Evolutionary conservation across 2,797 vertebrate genomes (phyloP).

Genomic region (Picus viridis): DNA sequence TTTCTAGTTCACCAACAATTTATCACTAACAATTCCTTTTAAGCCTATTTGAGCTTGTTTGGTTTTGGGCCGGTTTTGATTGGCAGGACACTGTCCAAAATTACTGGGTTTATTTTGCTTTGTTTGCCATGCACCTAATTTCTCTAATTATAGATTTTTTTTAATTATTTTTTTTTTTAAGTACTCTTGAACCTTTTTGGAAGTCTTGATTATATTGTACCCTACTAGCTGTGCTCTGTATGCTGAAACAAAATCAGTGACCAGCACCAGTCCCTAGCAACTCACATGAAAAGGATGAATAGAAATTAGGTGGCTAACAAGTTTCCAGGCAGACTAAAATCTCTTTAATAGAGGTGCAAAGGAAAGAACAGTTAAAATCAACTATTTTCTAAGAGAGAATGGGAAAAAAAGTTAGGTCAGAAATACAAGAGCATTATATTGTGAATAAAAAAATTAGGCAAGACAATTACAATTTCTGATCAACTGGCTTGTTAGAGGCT

Average conservation of each 20-base stretch:
- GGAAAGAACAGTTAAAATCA: neutral
- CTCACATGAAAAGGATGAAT: neutral
- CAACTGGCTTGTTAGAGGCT: neutral
- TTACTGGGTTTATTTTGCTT: neutral
- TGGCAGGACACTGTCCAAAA: neutral
- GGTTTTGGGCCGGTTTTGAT: neutral
- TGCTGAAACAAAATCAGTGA: neutral
- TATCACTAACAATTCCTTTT: neutral
- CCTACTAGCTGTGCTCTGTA: neutral
- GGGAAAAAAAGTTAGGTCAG: neutral
- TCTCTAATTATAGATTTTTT: neutral
- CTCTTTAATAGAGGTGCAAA: neutral
- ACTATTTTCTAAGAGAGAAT: neutral
- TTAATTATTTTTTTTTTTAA: neutral
- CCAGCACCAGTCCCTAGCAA: neutral
- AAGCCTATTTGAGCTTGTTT: neutral
- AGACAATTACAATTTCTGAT: neutral
- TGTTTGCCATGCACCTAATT: neutral
- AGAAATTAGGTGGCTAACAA: neutral
- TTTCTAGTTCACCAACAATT: neutral
- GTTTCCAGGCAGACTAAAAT: neutral
- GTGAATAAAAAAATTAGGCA: neutral
- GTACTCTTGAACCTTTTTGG: neutral
- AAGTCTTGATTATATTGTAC: neutral
- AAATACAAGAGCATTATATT: neutral